Evolutionary conservation across 2,888 invertebrate genomes (phyloP), one percentile per base, ranked within the genome.

Genomic region (Tromatobia lineatoria): DNA sequence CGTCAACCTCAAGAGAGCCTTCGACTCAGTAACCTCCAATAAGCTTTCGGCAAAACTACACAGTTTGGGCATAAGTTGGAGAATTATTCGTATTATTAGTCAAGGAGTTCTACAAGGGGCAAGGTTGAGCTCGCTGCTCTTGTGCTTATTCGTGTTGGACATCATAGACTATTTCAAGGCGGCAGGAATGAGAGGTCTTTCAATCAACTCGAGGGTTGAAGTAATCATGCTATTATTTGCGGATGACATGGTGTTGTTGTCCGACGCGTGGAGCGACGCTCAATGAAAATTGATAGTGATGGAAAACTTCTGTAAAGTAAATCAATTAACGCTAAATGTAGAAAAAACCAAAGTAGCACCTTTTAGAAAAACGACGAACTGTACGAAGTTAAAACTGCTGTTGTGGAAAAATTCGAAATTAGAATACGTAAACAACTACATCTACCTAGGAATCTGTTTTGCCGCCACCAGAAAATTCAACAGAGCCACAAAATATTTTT

Each of bases 31-130:
- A 11, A 52, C 7, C n/a, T 52, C 18, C 18, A n/a, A 52, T 7
- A 52, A 52, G 2, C 52, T 52, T 4, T 52, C 18, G 52, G 52
- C 6, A n/a, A 52, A 52, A 1, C 20, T 52, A n/a, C 52, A 52
- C 52, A 2, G 15, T 2, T 3, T 52, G 18, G 52, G 52, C 1
- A n/a, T 52, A 11, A 52, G 52, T 7, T 3, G 52, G 3, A 52
- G 18, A 52, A 52, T 52, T 2, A 52, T 52, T 10, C 52, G 52
- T 10, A 52, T 52, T 52, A 10, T 52, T 18, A 15, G 52, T 18
- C 52, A 64, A 11, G 64, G 38, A n/a, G 38, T 64, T 15, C 64
- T 64, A 18, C 64, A 64, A 20, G 64, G 70, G 4, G 70, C 50
- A n/a, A 54, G 70, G 13, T 11, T 54, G 25, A 52, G 50, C 13